Evolutionary conservation across 92 coral and sea anemone genomes (phyloP), one percentile per base, ranked within the genome.

Genomic region (Parazoanthus darwini): DNA sequence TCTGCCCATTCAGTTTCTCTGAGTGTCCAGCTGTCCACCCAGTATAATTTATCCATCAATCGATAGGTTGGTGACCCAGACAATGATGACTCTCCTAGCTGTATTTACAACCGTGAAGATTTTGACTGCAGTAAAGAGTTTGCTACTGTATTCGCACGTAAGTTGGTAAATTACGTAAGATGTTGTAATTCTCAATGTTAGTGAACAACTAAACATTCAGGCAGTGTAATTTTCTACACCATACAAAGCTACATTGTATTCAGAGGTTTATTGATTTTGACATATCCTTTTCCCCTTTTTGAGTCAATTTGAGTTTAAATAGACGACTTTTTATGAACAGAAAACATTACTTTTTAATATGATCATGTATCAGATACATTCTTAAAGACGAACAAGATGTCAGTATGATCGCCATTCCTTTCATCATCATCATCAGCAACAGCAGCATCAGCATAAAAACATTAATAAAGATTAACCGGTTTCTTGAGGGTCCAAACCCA

Each of bases 91-190:
- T 80, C 86, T 77, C 91, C 92, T 29, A 88, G 88, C 70, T 89
- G 96, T 77, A 74, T 93, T 80, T 95, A 91, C 81, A 95, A 93
- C 91, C 89, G 86, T 37, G 98, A 95, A 73, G 98, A 95, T 67
- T 95, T 93, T 59, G 90, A 93, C 91, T 91, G 82, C 51, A 85
- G 76, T 48, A 91, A 89, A 71, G 98, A 94, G 83, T 95, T 92
- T 74, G 70, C 88, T 3, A 89, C 92, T 68, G 90, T 92, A 35
- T 95, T 94, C 87, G 94, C 95, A 58, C 92, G 98, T 96, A 79
- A 91, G 98, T 88, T 22, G n/a, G 1, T 48, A 1, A 1, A 48
- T 48, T 26, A 0, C 23, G 22, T 11, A 48, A 48, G 7, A 23
- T 1, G 25, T 5, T 18, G 46, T 7, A 80, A 11, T n/a, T 46